Evolutionary conservation across 2,113 vertebrate species (phyloP).

Genomic region (human): GRCh38 chr11:1727501-1728000

Average conservation of each 20-base stretch:
- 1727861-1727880: background rate
- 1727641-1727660: rapidly evolving
- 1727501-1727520: background rate
- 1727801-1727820: background rate
- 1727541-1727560: background rate
- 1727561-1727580: background rate
- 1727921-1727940: background rate
- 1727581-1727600: background rate
- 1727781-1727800: background rate
- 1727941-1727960: background rate
- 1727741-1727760: background rate
- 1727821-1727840: background rate
- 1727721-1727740: rapidly evolving
- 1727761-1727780: background rate
- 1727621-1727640: background rate
- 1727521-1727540: background rate
- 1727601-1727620: background rate
- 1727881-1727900: no score
- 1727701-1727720: rapidly evolving
- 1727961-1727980: background rate
- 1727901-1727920: no score
- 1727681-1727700: rapidly evolving
- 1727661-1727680: rapidly evolving
- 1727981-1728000: background rate
- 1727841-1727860: background rate